Evolutionary conservation across 2,797 vertebrate genomes (phyloP).

Genomic region (Kryptolebias ocellatus): DNA sequence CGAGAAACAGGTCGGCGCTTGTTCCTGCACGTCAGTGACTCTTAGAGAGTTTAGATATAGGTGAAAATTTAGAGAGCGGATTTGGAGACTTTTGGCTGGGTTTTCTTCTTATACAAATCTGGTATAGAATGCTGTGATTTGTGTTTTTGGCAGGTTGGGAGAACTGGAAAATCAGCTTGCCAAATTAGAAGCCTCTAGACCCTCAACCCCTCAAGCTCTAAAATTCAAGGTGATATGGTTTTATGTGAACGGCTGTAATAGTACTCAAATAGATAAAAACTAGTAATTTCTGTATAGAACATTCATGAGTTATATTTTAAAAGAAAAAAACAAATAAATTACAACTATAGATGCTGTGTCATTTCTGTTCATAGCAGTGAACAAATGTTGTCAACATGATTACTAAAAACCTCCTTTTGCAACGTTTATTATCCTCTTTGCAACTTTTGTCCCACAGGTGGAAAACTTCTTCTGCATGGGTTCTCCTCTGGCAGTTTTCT

Average conservation of each 20-base stretch:
- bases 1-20: conserved; percentile 84
- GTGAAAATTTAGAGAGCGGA: neutral
- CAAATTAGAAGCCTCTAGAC: conserved; percentile 85
- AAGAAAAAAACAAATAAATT: neutral
- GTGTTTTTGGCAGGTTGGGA: conserved; percentile 82
- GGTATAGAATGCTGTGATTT: neutral
- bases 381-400: neutral
- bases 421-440: neutral
- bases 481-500: conserved; percentile 95
- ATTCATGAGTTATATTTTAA: too few species aligned
- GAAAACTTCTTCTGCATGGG: conserved; percentile 99
- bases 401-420: neutral
- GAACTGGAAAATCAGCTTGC: conserved; percentile 91
- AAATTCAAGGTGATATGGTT: conserved; percentile 90
- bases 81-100: neutral
- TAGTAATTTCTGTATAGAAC: neutral
- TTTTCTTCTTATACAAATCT: neutral
- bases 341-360: too few species aligned
- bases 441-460: conserved; percentile 79
- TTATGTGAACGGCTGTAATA: neutral
- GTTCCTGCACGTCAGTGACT: neutral
- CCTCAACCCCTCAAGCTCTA: conserved; percentile 88
- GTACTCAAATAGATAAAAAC: neutral
- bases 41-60: neutral
- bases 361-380: neutral